phyloP scores from a whole-genome alignment of 2,113 vertebrate species.

The Cisticola juncidis region DNA sequence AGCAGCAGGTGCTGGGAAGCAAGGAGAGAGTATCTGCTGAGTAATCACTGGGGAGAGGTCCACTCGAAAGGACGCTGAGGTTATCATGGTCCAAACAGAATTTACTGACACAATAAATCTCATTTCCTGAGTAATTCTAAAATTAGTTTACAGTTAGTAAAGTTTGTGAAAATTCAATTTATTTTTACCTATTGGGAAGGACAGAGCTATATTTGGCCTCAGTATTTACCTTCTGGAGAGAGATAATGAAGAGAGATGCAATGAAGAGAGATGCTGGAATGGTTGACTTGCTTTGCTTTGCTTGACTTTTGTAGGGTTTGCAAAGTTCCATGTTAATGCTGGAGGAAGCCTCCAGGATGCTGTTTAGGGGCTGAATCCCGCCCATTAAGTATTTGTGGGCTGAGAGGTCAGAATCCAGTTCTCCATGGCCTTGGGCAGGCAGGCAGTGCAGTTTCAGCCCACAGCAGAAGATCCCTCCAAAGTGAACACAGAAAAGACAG shows the following conservation, averaged over 20 bases:
- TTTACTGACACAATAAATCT: not conserved
- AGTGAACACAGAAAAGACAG: fast-evolving
- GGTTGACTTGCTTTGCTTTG: not conserved
- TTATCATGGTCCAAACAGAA: not conserved
- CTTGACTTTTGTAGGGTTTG: not conserved
- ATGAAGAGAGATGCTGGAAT: not conserved
- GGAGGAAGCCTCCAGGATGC: not conserved
- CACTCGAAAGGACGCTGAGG: not conserved
- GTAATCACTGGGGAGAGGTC: not conserved
- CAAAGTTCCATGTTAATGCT: not conserved
- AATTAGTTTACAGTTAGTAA: not conserved
- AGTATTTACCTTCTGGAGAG: not conserved
- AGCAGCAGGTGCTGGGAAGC: constrained; percentile 1
- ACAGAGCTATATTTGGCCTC: not conserved
- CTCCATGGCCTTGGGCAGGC: fast-evolving
- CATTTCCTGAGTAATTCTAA: not conserved
- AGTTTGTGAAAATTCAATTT: not conserved
- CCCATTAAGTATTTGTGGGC: not conserved
- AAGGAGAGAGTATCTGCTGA: constrained; percentile 10
- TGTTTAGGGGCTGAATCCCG: not conserved
- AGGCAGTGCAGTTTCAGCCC: not conserved
- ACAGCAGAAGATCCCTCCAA: not conserved
- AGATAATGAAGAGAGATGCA: not conserved
- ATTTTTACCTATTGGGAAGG: not conserved
- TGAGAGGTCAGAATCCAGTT: not conserved